Conservation (phyloP, 2,797 vertebrate genomes). For the Manis pentadactyla region DNA sequence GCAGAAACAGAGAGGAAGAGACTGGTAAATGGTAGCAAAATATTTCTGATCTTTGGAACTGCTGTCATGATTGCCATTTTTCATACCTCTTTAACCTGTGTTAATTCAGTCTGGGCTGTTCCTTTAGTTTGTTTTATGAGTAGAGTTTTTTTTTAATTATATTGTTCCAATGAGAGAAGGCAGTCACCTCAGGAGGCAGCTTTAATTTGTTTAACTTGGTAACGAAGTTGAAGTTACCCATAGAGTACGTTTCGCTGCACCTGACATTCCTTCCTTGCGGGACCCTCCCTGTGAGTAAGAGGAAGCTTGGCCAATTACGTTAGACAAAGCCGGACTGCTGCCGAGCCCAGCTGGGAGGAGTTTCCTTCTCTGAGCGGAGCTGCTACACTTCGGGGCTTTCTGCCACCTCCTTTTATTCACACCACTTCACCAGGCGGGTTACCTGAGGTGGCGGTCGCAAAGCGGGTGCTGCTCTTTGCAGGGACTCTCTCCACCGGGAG, state of each 20-base stretch:
- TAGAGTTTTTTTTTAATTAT: neutral
- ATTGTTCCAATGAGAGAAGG: conserved; percentile 23
- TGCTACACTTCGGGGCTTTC: neutral
- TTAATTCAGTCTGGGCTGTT: neutral
- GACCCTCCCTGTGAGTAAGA: conserved; percentile 73
- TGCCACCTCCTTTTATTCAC: neutral
- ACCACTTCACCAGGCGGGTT: neutral
- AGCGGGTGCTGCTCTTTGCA: neutral
- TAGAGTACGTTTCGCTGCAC: conserved; percentile 51
- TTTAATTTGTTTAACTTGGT: neutral
- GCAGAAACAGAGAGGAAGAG: neutral
- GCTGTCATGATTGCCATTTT: neutral
- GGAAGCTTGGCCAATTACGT: conserved; percentile 58
- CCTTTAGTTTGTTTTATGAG: neutral
- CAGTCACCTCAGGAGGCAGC: neutral
- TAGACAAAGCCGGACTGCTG: conserved; percentile 73
- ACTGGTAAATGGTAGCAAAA: neutral
- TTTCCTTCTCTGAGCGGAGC: conserved; percentile 52
- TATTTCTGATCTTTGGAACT: neutral
- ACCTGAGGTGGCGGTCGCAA: neutral
- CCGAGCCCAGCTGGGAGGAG: conserved; percentile 65
- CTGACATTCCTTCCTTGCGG: conserved; percentile 63
- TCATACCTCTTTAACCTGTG: neutral
- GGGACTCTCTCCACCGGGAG: neutral
- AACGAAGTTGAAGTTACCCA: conserved; percentile 62